A percentile compares a stretch with the other conserved stretches of the same genome.
phyloP scores from a whole-genome alignment of 2,888 invertebrate species.

The Pseudoips prasinana region DNA sequence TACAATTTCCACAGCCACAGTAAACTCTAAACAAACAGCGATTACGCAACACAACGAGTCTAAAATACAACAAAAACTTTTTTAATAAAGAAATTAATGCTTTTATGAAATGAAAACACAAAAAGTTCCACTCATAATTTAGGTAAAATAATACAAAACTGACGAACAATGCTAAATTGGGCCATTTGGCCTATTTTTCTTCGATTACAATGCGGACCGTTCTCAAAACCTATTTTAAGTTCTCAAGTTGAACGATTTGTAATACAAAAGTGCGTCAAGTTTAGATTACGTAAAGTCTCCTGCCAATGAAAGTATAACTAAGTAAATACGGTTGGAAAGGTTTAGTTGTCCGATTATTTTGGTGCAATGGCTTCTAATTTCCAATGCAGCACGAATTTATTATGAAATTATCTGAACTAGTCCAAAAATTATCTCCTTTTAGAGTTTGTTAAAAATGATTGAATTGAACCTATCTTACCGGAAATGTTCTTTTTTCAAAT shows the following conservation, averaged over 20 bases:
- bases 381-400: no score
- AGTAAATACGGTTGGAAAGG: not conserved
- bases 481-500: no score
- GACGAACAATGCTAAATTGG: constrained; percentile 21
- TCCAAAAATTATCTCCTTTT: no score
- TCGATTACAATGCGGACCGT: constrained; percentile 6
- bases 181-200: constrained; percentile 14
- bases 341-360: no score
- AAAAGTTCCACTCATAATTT: constrained; percentile 21
- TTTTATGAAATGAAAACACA: constrained; percentile 21
- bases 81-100: constrained; percentile 30
- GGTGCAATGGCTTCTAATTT: no score
- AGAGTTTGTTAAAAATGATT: no score
- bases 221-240: constrained; percentile 4
- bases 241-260: constrained; percentile 1
- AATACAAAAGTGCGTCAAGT: constrained; percentile 12
- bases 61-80: constrained; percentile 28
- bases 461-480: no score
- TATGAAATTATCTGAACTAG: no score
- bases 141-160: constrained; percentile 23
- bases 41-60: constrained; percentile 16
- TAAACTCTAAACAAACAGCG: constrained; percentile 4
- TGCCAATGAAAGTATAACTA: not conserved
- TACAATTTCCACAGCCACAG: no score
- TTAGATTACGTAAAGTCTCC: constrained; percentile 14